These are phyloP conservation scores for Anastatus disparis DNA, from an alignment of 1,140 invertebrate genomes.

Conservation along the genomic window DNA sequence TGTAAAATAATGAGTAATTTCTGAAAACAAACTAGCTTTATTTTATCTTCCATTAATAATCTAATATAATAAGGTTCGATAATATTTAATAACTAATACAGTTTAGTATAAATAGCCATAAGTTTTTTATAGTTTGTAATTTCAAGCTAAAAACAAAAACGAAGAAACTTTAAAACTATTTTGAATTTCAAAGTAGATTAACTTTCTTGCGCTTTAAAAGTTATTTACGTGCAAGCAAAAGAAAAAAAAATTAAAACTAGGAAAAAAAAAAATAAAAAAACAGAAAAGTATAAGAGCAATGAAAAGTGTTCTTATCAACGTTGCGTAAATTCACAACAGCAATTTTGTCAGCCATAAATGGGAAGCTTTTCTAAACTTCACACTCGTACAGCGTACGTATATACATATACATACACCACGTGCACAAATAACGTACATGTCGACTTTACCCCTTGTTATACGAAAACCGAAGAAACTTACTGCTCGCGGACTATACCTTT, in stretches of 20 bases:
- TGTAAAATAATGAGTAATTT: too few relatives aligned
- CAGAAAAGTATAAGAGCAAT: too few relatives aligned
- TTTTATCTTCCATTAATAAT: too few relatives aligned
- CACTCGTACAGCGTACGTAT: too few relatives aligned
- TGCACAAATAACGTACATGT: not conserved
- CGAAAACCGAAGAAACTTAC: conserved; percentile 24
- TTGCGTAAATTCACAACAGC: conserved; percentile 5
- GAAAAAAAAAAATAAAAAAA: conserved; percentile 25
- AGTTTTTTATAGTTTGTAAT: not conserved
- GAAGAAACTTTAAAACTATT: not conserved
- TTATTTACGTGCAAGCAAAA: not conserved
- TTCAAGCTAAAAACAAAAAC: not conserved
- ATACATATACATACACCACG: not conserved
- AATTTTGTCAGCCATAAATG: conserved; percentile 20
- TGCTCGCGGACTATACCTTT: not conserved
- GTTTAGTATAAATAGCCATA: too few relatives aligned
- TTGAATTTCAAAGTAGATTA: conserved; percentile 13
- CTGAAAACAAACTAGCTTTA: too few relatives aligned
- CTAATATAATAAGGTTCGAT: too few relatives aligned
- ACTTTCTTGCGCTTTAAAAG: not conserved
- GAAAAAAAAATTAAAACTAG: not conserved
- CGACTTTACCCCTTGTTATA: not conserved
- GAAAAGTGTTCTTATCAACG: conserved; percentile 6
- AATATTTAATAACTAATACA: too few relatives aligned
- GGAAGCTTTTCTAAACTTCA: not conserved